Percentiles rank a stretch among this genome's conserved stretches.
These are phyloP conservation scores for Cynopterus brachyotis DNA, from an alignment of 2,113 vertebrate species.

Conservation along the genomic window DNA sequence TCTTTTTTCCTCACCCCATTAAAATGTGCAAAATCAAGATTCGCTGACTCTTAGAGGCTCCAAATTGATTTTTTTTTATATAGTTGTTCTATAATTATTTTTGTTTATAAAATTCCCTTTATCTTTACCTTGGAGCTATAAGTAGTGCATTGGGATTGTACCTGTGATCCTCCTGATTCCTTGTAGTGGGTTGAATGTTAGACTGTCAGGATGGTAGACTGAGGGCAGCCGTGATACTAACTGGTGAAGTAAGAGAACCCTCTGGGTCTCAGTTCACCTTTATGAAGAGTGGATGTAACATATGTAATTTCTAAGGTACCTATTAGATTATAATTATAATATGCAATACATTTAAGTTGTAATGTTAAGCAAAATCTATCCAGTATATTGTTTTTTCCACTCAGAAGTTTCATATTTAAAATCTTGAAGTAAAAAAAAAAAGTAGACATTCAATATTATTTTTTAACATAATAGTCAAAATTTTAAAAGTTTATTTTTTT, in stretches of 20 bases:
- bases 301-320: background rate
- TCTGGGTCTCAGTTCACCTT: background rate
- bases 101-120: background rate
- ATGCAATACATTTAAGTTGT: background rate
- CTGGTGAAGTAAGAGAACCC: fast-evolving
- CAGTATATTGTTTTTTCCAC: background rate
- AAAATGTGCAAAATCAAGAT: background rate
- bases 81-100: background rate
- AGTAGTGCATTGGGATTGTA: background rate
- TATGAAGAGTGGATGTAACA: fast-evolving
- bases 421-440: background rate
- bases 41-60: background rate
- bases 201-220: fast-evolving
- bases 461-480: background rate
- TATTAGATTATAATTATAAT: background rate
- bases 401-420: background rate
- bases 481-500: background rate
- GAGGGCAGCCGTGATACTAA: fast-evolving
- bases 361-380: background rate
- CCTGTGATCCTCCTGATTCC: too few species aligned
- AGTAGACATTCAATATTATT: background rate
- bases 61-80: background rate
- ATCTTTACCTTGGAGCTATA: background rate
- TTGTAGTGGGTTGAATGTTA: fast-evolving
- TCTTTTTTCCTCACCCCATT: background rate